A percentile compares a stretch with the other conserved stretches of the same genome.
These are phyloP conservation scores for Edolisoma coerulescens DNA, from an alignment of 2,113 vertebrate species.

Conservation along the genomic window DNA sequence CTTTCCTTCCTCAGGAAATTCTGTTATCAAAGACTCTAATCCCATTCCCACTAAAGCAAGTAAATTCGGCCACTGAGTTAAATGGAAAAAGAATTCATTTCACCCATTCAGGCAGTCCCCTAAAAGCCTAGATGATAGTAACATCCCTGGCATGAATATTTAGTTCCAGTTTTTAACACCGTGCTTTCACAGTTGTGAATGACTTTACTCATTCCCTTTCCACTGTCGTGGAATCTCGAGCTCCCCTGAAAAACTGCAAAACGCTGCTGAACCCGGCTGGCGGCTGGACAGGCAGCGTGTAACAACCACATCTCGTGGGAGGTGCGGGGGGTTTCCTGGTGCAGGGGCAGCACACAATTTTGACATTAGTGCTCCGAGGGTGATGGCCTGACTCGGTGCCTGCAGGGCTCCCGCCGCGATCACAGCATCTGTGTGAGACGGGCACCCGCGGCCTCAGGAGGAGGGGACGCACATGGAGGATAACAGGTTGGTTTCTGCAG, in stretches of 20 bases:
- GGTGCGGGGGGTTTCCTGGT: not conserved
- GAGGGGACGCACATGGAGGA: not conserved
- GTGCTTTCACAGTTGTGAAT: not conserved
- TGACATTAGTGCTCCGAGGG: not conserved
- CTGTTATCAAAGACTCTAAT: slow-evolving; percentile 52
- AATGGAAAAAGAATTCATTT: slow-evolving; percentile 18
- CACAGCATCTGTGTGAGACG: not conserved
- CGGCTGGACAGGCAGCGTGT: not conserved
- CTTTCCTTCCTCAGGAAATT: slow-evolving; percentile 52
- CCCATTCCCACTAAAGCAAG: slow-evolving; percentile 30
- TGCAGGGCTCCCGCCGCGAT: not conserved
- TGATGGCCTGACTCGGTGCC: not conserved
- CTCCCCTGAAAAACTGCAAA: not conserved
- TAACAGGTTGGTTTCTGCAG: not conserved
- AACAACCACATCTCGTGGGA: fast-evolving
- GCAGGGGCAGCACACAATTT: not conserved
- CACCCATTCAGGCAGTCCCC: not conserved
- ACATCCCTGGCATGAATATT: not conserved
- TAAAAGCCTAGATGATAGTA: not conserved
- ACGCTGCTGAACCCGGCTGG: not conserved
- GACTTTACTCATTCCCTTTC: not conserved
- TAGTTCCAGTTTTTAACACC: not conserved
- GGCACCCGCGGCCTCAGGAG: not conserved
- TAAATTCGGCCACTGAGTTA: not conserved
- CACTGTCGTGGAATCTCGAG: not conserved